Evolutionary conservation across 2,113 vertebrate genomes (phyloP).

Genomic region (Formicarius rufipectus): DNA sequence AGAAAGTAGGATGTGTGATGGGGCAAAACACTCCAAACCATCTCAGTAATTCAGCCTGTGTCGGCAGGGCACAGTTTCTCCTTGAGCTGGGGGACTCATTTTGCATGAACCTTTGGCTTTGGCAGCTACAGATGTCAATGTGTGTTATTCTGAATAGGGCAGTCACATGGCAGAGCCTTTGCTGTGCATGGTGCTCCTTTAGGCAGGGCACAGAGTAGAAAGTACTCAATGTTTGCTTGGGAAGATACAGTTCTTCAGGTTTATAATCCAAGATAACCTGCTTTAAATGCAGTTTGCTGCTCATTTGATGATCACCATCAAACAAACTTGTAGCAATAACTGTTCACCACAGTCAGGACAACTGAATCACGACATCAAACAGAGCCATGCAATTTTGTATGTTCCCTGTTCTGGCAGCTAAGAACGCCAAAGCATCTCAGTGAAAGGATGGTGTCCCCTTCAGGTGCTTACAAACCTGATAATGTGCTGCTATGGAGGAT

Average conservation of each 20-base stretch:
- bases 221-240: not conserved
- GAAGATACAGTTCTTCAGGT: not conserved
- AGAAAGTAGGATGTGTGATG: not conserved
- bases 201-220: not conserved
- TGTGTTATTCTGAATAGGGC: fast-evolving
- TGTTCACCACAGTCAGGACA: not conserved
- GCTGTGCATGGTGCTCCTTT: not conserved
- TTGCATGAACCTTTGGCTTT: not conserved
- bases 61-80: not conserved
- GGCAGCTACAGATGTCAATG: not conserved
- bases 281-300: not conserved
- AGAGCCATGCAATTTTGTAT: not conserved
- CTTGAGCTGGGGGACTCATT: not conserved
- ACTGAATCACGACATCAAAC: not conserved
- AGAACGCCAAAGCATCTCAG: not conserved
- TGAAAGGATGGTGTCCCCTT: not conserved
- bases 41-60: not conserved
- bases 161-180: not conserved
- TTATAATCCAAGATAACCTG: not conserved
- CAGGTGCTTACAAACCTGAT: not conserved
- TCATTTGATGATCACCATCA: not conserved
- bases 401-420: not conserved
- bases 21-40: not conserved
- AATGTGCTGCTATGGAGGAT: fast-evolving
- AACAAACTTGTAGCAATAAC: not conserved